Conservation (phyloP, 2,888 invertebrate species). For the Acleris cristana region DNA sequence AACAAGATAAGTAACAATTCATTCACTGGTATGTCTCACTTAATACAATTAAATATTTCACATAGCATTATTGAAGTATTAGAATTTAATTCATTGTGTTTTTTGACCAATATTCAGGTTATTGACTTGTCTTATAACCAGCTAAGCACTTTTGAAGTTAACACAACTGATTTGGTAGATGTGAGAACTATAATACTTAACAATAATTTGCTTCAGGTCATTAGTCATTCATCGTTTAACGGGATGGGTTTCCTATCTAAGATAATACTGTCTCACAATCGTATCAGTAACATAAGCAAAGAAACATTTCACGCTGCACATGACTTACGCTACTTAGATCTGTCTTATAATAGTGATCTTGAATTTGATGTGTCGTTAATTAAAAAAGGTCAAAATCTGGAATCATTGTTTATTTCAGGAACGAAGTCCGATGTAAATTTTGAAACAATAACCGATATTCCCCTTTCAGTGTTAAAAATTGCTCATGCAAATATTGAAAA, state of each 20-base stretch:
- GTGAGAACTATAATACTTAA: slow-evolving; percentile 54
- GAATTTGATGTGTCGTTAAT: slow-evolving; percentile 47
- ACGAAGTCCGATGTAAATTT: slow-evolving; percentile 49
- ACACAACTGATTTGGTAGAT: slow-evolving; percentile 54
- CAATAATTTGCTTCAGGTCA: slow-evolving; percentile 55
- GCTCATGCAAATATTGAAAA: slow-evolving; percentile 51
- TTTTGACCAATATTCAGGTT: slow-evolving; percentile 54
- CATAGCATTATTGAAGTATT: slow-evolving; percentile 54
- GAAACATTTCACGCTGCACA: slow-evolving; percentile 49
- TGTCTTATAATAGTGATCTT: slow-evolving; percentile 60
- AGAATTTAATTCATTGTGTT: slow-evolving; percentile 58
- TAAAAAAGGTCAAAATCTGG: slow-evolving; percentile 44
- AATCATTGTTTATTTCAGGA: slow-evolving; percentile 55
- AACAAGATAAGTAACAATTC: slow-evolving; percentile 57
- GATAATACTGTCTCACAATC: slow-evolving; percentile 49
- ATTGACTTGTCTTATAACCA: slow-evolving; percentile 66
- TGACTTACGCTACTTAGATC: slow-evolving; percentile 54
- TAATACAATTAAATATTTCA: slow-evolving; percentile 62
- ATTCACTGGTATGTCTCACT: slow-evolving; percentile 57
- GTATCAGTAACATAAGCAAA: slow-evolving; percentile 27
- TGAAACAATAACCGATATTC: slow-evolving; percentile 39
- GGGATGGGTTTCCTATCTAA: slow-evolving; percentile 48
- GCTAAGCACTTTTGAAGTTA: slow-evolving; percentile 55
- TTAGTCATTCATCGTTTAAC: slow-evolving; percentile 47
- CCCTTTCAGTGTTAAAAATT: slow-evolving; percentile 50